Percentiles rank a stretch among this genome's conserved stretches.
Conservation (phyloP, 2,797 vertebrate species). For the Lophotriccus pileatus region DNA sequence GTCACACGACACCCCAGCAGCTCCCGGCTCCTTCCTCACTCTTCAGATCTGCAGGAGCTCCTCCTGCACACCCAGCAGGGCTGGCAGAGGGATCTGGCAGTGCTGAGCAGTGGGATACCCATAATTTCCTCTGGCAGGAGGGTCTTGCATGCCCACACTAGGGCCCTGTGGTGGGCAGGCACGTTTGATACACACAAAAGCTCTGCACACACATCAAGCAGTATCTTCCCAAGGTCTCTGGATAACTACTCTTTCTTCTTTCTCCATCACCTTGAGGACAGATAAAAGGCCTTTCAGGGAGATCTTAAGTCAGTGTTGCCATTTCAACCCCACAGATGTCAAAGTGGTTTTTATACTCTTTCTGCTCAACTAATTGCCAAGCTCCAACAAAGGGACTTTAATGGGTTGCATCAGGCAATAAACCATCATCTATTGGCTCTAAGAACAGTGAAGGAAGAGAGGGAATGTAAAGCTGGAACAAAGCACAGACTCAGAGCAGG, state of each 20-base stretch:
- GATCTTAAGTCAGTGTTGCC: background rate
- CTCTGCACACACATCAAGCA: background rate
- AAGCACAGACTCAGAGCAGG: background rate
- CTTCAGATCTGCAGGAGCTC: background rate
- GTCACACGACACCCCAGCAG: background rate
- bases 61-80: background rate
- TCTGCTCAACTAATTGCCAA: slow-evolving; percentile 11
- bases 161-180: background rate
- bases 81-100: background rate
- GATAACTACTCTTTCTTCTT: background rate
- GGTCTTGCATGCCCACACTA: background rate
- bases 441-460: background rate
- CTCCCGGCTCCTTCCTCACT: background rate
- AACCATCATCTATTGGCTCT: slow-evolving; percentile 17
- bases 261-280: background rate
- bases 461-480: slow-evolving; percentile 40
- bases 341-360: slow-evolving; percentile 6
- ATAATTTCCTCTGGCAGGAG: background rate
- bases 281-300: background rate
- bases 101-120: background rate
- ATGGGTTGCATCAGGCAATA: slow-evolving; percentile 26
- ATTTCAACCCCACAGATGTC: background rate
- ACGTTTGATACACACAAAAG: background rate
- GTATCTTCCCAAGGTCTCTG: background rate
- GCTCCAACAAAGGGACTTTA: background rate